Conservation (phyloP, 2,797 vertebrate species). For the Chanos chanos region DNA sequence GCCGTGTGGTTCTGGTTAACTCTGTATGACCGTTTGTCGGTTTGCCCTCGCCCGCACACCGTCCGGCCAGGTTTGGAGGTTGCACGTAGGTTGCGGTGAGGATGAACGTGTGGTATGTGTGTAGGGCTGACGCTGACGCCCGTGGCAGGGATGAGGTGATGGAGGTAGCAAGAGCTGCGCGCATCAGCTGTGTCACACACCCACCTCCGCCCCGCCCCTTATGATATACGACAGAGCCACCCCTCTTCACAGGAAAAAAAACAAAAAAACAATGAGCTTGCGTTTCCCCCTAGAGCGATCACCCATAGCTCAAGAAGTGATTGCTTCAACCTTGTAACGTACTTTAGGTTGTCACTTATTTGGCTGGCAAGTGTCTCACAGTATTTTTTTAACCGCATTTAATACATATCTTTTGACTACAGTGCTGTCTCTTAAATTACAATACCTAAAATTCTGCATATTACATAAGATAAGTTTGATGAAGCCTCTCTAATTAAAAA, state of each 20-base stretch:
- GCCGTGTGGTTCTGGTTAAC: slow-evolving; percentile 4
- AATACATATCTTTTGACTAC: no score
- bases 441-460: no score
- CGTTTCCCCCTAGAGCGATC: no score
- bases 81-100: slow-evolving; percentile 25
- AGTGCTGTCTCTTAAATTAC: no score
- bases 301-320: no score
- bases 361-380: no score
- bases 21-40: slow-evolving; percentile 5
- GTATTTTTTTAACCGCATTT: no score
- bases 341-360: no score
- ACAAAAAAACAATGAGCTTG: no score
- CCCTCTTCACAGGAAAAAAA: not conserved
- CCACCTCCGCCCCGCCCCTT: slow-evolving; percentile 52
- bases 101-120: slow-evolving; percentile 7
- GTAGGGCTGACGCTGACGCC: slow-evolving; percentile 34
- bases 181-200: slow-evolving; percentile 59
- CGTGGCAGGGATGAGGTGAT: slow-evolving; percentile 35
- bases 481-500: no score
- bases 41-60: not conserved
- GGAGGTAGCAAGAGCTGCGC: slow-evolving; percentile 29
- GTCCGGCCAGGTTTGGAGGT: slow-evolving; percentile 21
- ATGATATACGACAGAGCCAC: slow-evolving; percentile 5
- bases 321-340: no score
- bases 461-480: no score